A percentile compares a stretch with the other conserved stretches of the same genome.
These are phyloP conservation scores for Nyctalus aviator DNA, from an alignment of 2,797 vertebrate genomes.

Conservation along the genomic window DNA sequence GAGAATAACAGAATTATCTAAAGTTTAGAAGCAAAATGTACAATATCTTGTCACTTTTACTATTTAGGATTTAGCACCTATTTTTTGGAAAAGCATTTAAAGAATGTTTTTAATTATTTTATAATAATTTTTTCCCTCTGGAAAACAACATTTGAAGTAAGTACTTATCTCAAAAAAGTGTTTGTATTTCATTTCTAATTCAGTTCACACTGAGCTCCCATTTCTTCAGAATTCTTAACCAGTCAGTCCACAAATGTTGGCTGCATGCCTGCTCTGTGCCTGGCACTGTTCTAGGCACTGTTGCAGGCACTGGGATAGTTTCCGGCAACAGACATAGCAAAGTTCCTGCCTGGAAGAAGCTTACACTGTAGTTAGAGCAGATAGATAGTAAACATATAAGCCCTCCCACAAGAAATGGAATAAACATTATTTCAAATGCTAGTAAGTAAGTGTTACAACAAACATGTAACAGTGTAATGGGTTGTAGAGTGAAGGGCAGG, in stretches of 20 bases:
- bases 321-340: background rate
- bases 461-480: background rate
- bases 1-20: slow-evolving; percentile 56
- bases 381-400: background rate
- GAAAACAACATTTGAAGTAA: slow-evolving; percentile 59
- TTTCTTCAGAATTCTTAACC: slow-evolving; percentile 5
- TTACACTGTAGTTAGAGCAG: background rate
- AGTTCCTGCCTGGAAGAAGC: background rate
- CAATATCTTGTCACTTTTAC: slow-evolving; percentile 69
- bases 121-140: slow-evolving; percentile 26
- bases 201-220: background rate
- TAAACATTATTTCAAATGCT: background rate
- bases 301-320: background rate
- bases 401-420: background rate
- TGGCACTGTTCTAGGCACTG: background rate
- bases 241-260: background rate
- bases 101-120: slow-evolving; percentile 44
- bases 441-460: background rate
- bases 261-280: background rate
- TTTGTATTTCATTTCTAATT: slow-evolving; percentile 57
- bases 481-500: background rate
- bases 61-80: slow-evolving; percentile 49
- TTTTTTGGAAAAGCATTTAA: slow-evolving; percentile 70
- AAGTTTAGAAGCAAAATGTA: slow-evolving; percentile 51
- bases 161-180: slow-evolving; percentile 33